phyloP scores from a whole-genome alignment of 2,888 invertebrate genomes.

The Mellilla xanthometata region DNA sequence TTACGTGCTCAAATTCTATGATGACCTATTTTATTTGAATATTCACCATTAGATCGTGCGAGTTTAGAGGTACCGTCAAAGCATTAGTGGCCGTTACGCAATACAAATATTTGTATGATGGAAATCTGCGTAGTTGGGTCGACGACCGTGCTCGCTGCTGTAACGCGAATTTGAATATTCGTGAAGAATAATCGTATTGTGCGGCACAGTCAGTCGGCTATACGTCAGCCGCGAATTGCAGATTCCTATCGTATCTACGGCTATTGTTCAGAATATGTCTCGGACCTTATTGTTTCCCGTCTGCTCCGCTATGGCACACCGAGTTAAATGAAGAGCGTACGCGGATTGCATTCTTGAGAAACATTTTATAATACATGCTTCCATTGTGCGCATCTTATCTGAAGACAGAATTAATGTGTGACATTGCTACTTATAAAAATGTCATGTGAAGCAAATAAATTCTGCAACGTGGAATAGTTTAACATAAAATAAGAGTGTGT shows the following conservation, averaged over 20 bases:
- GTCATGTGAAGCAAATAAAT: conserved; percentile 20
- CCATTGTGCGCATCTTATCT: conserved; percentile 27
- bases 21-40: conserved; percentile 35
- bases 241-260: conserved; percentile 72
- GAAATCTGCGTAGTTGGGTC: conserved; percentile 42
- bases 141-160: conserved; percentile 47
- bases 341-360: conserved; percentile 59
- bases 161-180: conserved; percentile 52
- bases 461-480: conserved; percentile 4
- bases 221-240: conserved; percentile 70
- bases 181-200: conserved; percentile 47
- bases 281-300: conserved; percentile 69
- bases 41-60: conserved; percentile 19
- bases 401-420: conserved; percentile 12
- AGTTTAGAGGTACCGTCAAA: conserved; percentile 9
- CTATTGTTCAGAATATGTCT: conserved; percentile 81
- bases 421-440: conserved; percentile 8
- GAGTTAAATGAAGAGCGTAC: conserved; percentile 68
- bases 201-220: conserved; percentile 56
- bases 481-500: conserved; percentile 10
- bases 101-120: conserved; percentile 29
- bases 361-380: conserved; percentile 32
- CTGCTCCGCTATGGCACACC: conserved; percentile 59
- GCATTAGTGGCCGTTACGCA: conserved; percentile 32
- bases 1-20: conserved; percentile 46